Conservation (phyloP, 2,113 vertebrate species). For the Pteronura brasiliensis region DNA sequence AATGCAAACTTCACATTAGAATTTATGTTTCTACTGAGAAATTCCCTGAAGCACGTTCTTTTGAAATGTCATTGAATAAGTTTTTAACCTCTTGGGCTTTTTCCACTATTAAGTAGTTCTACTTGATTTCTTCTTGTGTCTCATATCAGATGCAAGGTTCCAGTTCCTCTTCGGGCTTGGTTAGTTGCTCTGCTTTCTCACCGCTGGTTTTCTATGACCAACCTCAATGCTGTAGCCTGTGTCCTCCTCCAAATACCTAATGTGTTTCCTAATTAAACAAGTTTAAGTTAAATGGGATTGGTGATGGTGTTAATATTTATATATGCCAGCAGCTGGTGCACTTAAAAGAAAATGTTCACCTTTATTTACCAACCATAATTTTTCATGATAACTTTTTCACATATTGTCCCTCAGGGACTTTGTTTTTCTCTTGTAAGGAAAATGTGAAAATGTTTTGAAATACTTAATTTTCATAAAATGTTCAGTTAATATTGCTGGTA, state of each 20-base stretch:
- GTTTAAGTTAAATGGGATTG: neutral
- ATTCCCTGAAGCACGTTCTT: constrained; percentile 35
- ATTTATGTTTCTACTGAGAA: neutral
- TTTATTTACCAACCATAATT: neutral
- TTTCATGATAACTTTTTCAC: neutral
- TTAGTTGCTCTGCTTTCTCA: neutral
- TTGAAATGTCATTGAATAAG: neutral
- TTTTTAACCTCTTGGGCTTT: neutral
- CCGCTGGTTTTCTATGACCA: neutral
- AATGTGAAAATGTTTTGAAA: constrained; percentile 22
- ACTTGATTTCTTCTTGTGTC: neutral
- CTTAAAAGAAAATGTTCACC: neutral
- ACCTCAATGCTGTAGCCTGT: neutral
- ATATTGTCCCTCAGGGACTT: neutral
- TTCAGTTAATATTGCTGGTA: neutral
- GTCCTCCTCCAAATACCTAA: neutral
- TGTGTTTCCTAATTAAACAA: neutral
- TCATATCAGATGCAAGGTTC: neutral
- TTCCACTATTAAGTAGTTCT: neutral
- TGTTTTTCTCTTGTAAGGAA: neutral
- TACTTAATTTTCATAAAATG: neutral
- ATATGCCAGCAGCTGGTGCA: neutral
- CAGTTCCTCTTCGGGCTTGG: neutral
- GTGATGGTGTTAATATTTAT: neutral
- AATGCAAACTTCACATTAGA: constrained; percentile 37